Base-by-base conservation (phyloP, 2,113 vertebrate genomes). In the Thamnophis sirtalis region DNA sequence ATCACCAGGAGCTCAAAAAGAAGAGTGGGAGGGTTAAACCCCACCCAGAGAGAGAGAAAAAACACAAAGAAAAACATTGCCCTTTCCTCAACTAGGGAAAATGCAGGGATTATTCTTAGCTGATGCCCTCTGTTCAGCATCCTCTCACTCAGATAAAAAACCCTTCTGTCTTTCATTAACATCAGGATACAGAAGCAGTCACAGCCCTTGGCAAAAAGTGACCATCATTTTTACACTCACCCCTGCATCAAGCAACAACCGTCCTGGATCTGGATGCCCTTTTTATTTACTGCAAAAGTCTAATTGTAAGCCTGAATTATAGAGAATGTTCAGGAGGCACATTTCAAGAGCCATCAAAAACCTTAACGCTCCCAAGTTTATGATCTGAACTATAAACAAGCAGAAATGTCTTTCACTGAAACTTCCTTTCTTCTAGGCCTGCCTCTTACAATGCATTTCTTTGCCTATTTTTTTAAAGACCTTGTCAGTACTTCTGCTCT, bases 401-500 rank as follows among this genome's bases (percentile, higher is more conserved):
- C 93, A 84, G 91, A 84, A 86, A 91, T 6, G 88, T 58, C 38
- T 91, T 1, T 4, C 24, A 21, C 11, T 4, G 5, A 63, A 26
- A 8, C 8, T 3, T 86, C 87, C 1, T 88, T 88, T 86, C 87
- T 60, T 38, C 55, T 1, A 90, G 38, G 56, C 56, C 58, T 90
- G 50, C 22, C 91, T 58, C 86, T 38, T n/a, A 6, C 60, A 60
- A 92, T 88, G 73, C 33, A 87, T 28, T 19, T 88, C 4, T 88
- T 55, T 21, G 21, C 58, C 22, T 13, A n/a, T 33, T 33, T 54
- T 3, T 89, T 10, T 22, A 54, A 90, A 28, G 28, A 85, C 92
- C 89, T 89, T 89, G 90, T 86, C 33, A 19, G 90, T 73, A 95
- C 43, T 92, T 88, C 91, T 80, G 56, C n/a, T 94, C 89, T 96